A percentile compares a stretch with the other conserved stretches of the same genome.
Conservation (phyloP, 2,113 vertebrate genomes). For the Eudyptes chrysolophus region DNA sequence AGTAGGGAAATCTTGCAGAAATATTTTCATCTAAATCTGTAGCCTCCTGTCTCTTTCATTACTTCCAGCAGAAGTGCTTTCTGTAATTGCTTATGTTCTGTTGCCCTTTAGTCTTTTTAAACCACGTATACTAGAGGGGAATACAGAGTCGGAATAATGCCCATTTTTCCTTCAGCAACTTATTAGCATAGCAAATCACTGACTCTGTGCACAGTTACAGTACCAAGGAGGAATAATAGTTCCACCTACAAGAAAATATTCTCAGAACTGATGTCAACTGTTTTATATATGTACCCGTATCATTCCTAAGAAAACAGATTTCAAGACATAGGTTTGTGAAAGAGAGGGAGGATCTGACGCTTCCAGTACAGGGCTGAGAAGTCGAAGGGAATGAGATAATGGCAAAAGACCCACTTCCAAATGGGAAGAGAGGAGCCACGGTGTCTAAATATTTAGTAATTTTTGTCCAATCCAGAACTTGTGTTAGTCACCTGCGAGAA, state of each 20-base stretch:
- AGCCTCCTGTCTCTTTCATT: not conserved
- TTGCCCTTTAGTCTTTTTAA: not conserved
- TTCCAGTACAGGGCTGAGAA: not conserved
- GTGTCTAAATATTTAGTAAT: not conserved
- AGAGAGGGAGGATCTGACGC: not conserved
- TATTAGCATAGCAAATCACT: not conserved
- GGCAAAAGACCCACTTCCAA: not conserved
- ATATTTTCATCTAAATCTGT: not conserved
- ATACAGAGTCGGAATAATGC: not conserved
- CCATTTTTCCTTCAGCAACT: not conserved
- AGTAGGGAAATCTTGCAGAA: not conserved
- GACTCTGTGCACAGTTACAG: not conserved
- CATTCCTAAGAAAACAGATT: not conserved
- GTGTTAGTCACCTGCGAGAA: no score
- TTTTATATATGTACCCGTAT: not conserved
- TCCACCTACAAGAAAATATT: slow-evolving; percentile 60
- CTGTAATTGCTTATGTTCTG: not conserved
- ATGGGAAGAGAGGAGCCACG: not conserved
- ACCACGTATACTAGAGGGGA: not conserved
- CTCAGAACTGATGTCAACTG: slow-evolving; percentile 40
- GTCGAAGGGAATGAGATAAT: not conserved
- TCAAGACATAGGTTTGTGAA: not conserved
- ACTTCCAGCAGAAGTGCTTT: not conserved
- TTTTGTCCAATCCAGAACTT: not conserved
- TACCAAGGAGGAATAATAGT: slow-evolving; percentile 17